Evolutionary conservation across 2,888 invertebrate genomes (phyloP).

Genomic region (Ochropleura leucogaster): DNA sequence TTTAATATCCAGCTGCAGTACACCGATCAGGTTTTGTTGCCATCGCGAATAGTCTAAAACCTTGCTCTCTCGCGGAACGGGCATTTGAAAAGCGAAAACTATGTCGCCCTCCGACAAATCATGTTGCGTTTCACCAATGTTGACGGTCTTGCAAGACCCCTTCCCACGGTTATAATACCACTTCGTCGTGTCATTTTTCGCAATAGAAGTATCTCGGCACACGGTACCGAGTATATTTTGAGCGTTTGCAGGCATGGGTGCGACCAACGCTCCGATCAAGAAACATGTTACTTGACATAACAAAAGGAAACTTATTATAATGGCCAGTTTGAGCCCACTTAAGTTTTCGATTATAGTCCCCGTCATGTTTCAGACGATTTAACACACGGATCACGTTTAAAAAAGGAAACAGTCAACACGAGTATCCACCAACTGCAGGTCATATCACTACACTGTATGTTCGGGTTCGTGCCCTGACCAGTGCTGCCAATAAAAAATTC

Average conservation of each 20-base stretch:
- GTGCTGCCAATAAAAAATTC: no score
- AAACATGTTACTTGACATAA: constrained; percentile 97
- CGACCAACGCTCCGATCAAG: constrained; percentile 96
- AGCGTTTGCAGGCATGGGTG: constrained; percentile 97
- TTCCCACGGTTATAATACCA: constrained; percentile 95
- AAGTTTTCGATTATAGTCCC: constrained; percentile 99
- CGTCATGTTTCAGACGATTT: constrained; percentile 90
- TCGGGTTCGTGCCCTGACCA: no score
- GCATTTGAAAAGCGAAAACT: constrained; percentile 97
- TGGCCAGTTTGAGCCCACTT: constrained; percentile 97
- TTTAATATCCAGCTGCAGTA: constrained; percentile 96
- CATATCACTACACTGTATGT: not conserved
- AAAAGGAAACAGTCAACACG: constrained; percentile 63
- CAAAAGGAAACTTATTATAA: constrained; percentile 95
- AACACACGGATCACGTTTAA: constrained; percentile 63
- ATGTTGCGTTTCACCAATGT: constrained; percentile 83
- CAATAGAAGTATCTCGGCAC: constrained; percentile 93
- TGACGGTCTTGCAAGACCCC: constrained; percentile 90
- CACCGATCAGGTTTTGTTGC: constrained; percentile 99
- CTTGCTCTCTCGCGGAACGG: constrained; percentile 93
- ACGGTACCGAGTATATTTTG: constrained; percentile 95
- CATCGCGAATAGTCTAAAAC: constrained; percentile 97
- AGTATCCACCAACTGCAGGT: constrained; percentile 27
- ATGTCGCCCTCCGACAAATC: constrained; percentile 93
- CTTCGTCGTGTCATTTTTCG: constrained; percentile 92